These are phyloP conservation scores for Eleutherodactylus coqui DNA, from an alignment of 2,797 vertebrate genomes.

Conservation along the genomic window DNA sequence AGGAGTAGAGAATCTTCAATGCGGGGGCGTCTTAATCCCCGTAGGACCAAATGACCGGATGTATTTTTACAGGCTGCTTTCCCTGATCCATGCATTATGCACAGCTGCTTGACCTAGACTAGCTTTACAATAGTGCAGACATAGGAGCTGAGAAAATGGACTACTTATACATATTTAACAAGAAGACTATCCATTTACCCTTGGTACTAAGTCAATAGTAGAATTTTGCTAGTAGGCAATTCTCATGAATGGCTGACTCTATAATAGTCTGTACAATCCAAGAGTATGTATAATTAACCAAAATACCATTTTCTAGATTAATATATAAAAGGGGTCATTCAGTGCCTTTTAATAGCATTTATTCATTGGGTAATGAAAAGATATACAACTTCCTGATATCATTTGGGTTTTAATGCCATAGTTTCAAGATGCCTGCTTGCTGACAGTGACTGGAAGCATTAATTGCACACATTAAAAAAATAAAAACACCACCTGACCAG, in stretches of 20 bases:
- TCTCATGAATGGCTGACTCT: not conserved
- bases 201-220: constrained; percentile 31
- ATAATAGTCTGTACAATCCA: not conserved
- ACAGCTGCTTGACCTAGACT: constrained; percentile 47
- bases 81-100: constrained; percentile 11
- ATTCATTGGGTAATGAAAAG: too few relatives aligned
- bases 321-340: not conserved
- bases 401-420: too few relatives aligned
- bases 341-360: too few relatives aligned
- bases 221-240: constrained; percentile 27
- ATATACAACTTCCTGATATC: too few relatives aligned
- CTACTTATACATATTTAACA: constrained; percentile 61
- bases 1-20: constrained; percentile 45
- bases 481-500: too few relatives aligned
- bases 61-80: constrained; percentile 7
- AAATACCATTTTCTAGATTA: too few relatives aligned
- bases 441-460: too few relatives aligned
- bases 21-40: constrained; percentile 14
- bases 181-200: not conserved
- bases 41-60: constrained; percentile 36
- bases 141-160: constrained; percentile 42
- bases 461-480: too few relatives aligned
- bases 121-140: constrained; percentile 64
- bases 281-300: not conserved
- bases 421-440: too few relatives aligned